Conservation (phyloP, 2,797 vertebrate species). For the Trichosurus vulpecula region DNA sequence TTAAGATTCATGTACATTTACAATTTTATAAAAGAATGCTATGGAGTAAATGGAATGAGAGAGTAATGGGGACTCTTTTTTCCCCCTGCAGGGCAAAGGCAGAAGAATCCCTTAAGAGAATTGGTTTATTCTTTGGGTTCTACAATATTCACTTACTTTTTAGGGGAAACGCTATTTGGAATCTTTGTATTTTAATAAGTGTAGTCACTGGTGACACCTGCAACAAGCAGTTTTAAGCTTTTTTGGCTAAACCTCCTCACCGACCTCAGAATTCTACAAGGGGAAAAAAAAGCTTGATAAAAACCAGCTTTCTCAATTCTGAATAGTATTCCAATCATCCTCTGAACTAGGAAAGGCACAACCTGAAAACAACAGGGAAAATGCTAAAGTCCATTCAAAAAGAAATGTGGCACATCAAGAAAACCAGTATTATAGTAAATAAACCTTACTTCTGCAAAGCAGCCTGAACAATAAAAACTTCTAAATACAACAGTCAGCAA, state of each 20-base stretch:
- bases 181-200: not conserved
- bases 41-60: conserved; percentile 36
- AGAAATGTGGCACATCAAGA: conserved; percentile 37
- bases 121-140: conserved; percentile 39
- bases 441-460: conserved; percentile 52
- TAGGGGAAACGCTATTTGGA: conserved; percentile 33
- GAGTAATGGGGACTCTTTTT: conserved; percentile 24
- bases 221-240: conserved; percentile 44
- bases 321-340: conserved; percentile 1
- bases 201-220: conserved; percentile 5
- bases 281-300: conserved; percentile 35
- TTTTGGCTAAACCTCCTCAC: conserved; percentile 29
- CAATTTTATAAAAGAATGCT: conserved; percentile 52
- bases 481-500: not conserved
- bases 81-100: conserved; percentile 24
- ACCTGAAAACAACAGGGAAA: not conserved
- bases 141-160: conserved; percentile 11
- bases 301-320: conserved; percentile 9
- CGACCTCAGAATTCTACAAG: conserved; percentile 46
- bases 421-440: conserved; percentile 49
- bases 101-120: conserved; percentile 14
- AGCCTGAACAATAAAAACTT: conserved; percentile 22
- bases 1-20: conserved; percentile 55
- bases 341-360: conserved; percentile 38
- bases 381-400: conserved; percentile 24